Evolutionary conservation across 2,888 invertebrate species (phyloP).

Genomic region (Thymelicus lineola): DNA sequence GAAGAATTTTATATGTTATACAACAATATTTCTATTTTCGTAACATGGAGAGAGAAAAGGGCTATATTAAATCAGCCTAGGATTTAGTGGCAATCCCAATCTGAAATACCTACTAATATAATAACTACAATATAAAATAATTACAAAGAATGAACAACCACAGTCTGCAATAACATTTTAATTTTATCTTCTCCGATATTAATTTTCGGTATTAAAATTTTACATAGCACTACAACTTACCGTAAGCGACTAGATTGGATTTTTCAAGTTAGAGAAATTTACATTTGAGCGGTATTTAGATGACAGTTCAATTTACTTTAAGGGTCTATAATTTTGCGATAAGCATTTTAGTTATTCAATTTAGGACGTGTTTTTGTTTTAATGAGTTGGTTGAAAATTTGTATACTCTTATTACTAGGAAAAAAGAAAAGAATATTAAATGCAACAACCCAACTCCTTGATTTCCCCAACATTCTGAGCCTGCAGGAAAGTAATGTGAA

Average conservation of each 20-base stretch:
- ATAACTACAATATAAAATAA: not conserved
- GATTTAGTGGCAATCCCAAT: no score
- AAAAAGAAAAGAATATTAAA: no score
- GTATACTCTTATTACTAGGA: no score
- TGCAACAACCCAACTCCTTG: no score
- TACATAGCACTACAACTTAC: conserved; percentile 25
- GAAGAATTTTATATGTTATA: no score
- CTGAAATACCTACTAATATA: no score
- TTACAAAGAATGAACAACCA: not conserved
- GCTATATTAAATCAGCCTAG: no score
- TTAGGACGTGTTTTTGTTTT: conserved; percentile 7
- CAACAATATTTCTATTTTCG: no score
- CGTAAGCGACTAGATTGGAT: conserved; percentile 17
- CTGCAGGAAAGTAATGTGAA: no score
- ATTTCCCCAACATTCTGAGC: no score
- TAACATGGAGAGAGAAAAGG: no score
- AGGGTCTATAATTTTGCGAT: conserved; percentile 19
- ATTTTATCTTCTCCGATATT: conserved; percentile 17
- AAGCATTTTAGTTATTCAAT: conserved; percentile 25
- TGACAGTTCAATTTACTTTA: conserved; percentile 34
- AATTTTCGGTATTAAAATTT: conserved; percentile 19
- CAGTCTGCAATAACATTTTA: conserved; percentile 6
- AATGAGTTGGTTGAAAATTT: not conserved
- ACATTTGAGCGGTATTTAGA: conserved; percentile 30
- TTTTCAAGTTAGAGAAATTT: conserved; percentile 29